Conservation (phyloP, 1,140 invertebrate genomes). For the Caerostris darwini region DNA sequence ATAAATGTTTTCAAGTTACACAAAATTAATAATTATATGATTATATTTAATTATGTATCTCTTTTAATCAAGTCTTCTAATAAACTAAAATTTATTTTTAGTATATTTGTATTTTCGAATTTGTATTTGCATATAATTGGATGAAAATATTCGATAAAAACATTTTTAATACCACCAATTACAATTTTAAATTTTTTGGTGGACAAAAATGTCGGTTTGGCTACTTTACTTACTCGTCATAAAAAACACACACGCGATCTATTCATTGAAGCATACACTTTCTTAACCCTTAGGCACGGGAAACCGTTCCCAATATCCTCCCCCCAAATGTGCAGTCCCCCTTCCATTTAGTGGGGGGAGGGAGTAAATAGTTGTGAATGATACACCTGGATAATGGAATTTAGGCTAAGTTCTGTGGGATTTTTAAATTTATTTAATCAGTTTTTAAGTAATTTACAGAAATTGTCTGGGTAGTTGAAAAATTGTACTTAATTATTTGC, state of each 20-base stretch:
- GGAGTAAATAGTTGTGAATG: slow-evolving; percentile 54
- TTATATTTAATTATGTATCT: too few species aligned
- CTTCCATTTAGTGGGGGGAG: neutral
- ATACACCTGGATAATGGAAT: slow-evolving; percentile 51
- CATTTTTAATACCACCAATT: too few species aligned
- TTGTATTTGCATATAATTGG: too few species aligned
- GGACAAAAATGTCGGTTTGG: slow-evolving; percentile 29
- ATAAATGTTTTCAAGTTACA: too few species aligned
- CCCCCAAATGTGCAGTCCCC: neutral
- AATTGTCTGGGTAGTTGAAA: too few species aligned
- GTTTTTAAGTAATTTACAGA: too few species aligned
- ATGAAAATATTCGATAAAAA: too few species aligned
- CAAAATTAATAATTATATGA: too few species aligned
- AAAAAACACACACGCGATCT: slow-evolving; percentile 30
- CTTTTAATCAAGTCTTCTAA: too few species aligned
- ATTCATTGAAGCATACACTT: slow-evolving; percentile 1
- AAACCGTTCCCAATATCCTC: slow-evolving; percentile 63
- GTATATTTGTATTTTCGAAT: too few species aligned
- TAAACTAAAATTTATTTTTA: too few species aligned
- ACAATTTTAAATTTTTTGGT: neutral
- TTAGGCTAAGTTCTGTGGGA: neutral
- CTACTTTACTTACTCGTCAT: neutral
- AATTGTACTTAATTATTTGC: too few species aligned
- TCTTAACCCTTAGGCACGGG: slow-evolving; percentile 47
- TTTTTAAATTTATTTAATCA: neutral